Evolutionary conservation across 2,797 vertebrate genomes (phyloP), one percentile per base, ranked within the genome.

Genomic region (Emydoidea blandingii): DNA sequence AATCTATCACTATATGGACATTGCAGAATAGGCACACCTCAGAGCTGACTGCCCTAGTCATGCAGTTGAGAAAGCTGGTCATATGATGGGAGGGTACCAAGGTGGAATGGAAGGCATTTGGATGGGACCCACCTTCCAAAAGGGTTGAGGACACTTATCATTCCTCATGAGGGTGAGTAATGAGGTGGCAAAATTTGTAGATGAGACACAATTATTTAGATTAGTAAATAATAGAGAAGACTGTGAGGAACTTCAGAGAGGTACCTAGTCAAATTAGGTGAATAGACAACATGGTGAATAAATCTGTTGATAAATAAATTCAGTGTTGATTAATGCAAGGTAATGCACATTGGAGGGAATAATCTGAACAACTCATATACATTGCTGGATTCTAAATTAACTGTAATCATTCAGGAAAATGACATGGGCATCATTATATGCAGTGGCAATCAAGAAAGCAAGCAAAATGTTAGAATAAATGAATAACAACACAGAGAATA

Each of bases 21-120:
- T 1, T 16, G 34, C 54, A 21, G 41, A 52, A 0, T 1, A 0
- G 2, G 47, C 15, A 47, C 34, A 21, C 47, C 9, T 19, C 5
- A 12, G 57, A 49, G 72, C 16, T 84, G 74, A 19, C 5, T 59
- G 12, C 12, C 34, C 3, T 41, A 34, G 41, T 72, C 0, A 0
- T 78, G 37, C 37, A 9, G 31, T 49, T 83, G 62, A 84, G 72
- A 52, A 87, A 87, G 53, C 19, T 37, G 44, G 31, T 82, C 41
- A 88, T 49, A 74, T 0, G n/a, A 44, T 44, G 14, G 5, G 21
- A 59, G n/a, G 65, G 79, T 86, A 50, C 25, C 8, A 57, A 82
- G 86, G 23, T 76, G 50, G 49, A 31, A 6, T 21, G 56, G 49
- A 82, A 84, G 27, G 34, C 74, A n/a, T 68, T 11, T 53, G 27